Evolutionary conservation across 2,888 invertebrate species (phyloP).

Genomic region (Lycia hirtaria): DNA sequence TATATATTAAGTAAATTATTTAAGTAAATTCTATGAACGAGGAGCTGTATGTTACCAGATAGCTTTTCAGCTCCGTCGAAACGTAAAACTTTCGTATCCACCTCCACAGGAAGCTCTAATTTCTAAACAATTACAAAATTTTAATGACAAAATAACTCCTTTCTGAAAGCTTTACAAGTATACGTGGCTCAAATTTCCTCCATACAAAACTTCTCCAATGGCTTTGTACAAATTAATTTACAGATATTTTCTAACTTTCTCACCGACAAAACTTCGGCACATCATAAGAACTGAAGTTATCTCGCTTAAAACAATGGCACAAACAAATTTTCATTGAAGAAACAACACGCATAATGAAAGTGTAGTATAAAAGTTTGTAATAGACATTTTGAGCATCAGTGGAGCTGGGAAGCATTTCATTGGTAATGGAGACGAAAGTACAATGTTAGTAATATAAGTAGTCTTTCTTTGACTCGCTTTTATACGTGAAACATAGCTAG

Average conservation of each 20-base stretch:
- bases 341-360: conserved; percentile 43
- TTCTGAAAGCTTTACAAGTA: conserved; percentile 16
- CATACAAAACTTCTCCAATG: conserved; percentile 18
- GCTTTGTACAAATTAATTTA: conserved; percentile 31
- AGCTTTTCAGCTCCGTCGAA: not conserved
- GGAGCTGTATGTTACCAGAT: not conserved
- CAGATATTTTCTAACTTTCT: conserved; percentile 29
- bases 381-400: conserved; percentile 36
- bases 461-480: conserved; percentile 7
- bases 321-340: conserved; percentile 40
- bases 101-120: not conserved
- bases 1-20: no score
- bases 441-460: conserved; percentile 12
- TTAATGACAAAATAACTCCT: conserved; percentile 17
- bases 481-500: not conserved
- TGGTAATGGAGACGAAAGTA: conserved; percentile 35
- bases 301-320: conserved; percentile 32
- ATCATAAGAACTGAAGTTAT: conserved; percentile 36
- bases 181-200: conserved; percentile 19
- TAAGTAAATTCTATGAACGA: no score
- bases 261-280: conserved; percentile 17
- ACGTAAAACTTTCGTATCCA: not conserved
- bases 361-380: conserved; percentile 42
- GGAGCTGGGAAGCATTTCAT: conserved; percentile 26
- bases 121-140: conserved; percentile 14